A percentile compares a stretch with the other conserved stretches of the same genome.
Evolutionary conservation across 2,888 invertebrate species (phyloP).

Genomic region (Flexamia atlantica): DNA sequence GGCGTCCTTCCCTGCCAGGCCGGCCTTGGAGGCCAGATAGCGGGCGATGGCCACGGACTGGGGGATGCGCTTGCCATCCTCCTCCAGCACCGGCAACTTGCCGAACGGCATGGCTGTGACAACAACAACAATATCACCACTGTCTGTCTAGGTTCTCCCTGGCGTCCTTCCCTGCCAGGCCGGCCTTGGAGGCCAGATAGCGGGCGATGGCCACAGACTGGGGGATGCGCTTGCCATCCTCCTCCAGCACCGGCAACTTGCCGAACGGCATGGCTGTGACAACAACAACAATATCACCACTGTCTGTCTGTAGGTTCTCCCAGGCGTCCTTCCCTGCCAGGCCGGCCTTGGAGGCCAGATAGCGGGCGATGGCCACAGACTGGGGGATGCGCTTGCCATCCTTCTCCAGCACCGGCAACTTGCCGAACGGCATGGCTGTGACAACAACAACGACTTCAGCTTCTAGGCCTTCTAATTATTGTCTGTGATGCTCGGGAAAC

Average conservation of each 20-base stretch:
- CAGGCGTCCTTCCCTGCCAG: conserved; percentile 78
- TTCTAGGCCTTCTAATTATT: no score
- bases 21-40: conserved; percentile 70
- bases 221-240: conserved; percentile 70
- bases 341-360: conserved; percentile 76
- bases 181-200: conserved; percentile 76
- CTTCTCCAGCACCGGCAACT: conserved; percentile 80
- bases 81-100: conserved; percentile 67
- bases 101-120: conserved; percentile 66
- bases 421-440: conserved; percentile 79
- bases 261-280: conserved; percentile 78
- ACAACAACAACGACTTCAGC: neutral
- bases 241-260: conserved; percentile 80
- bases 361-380: conserved; percentile 74
- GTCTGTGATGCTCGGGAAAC: no score
- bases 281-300: conserved; percentile 73
- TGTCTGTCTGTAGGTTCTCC: conserved; percentile 81
- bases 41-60: conserved; percentile 70
- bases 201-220: conserved; percentile 77
- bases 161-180: conserved; percentile 77
- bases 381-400: conserved; percentile 74
- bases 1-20: conserved; percentile 65
- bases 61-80: conserved; percentile 69
- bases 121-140: conserved; percentile 67
- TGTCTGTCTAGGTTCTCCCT: conserved; percentile 82